These are phyloP conservation scores for Phacellophora camtschatica DNA, from an alignment of 30 jellyfish, hydroid and myxozoan species.

Conservation along the genomic window DNA sequence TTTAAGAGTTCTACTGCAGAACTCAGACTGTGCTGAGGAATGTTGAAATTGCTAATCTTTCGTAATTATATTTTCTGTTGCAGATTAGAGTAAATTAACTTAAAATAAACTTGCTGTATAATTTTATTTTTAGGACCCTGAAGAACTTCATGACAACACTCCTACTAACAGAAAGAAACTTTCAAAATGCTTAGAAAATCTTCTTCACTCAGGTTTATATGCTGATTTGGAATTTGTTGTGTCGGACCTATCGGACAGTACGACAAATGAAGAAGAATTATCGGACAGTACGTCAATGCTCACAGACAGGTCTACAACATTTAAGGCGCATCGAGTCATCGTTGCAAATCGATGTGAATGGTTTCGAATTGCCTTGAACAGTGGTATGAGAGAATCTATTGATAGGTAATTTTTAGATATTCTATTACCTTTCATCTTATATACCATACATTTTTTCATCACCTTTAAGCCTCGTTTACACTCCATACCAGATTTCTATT, in stretches of 20 bases:
- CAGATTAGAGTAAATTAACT: no score
- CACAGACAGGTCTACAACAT: not conserved
- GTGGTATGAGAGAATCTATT: conserved; percentile 67
- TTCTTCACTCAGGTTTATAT: not conserved
- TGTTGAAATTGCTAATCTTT: no score
- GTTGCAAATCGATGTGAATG: conserved; percentile 55
- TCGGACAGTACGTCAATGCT: no score
- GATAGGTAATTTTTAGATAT: no score
- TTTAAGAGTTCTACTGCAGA: no score
- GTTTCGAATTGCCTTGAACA: conserved; percentile 46
- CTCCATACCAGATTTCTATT: no score
- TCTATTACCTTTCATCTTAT: no score
- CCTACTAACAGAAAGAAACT: not conserved
- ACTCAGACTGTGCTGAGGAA: no score
- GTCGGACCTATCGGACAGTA: not conserved
- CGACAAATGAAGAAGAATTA: not conserved
- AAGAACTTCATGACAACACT: no score
- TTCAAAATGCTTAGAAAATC: not conserved
- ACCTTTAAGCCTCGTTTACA: no score
- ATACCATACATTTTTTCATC: no score
- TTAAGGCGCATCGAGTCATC: conserved; percentile 63
- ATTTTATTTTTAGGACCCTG: not conserved
- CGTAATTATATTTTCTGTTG: no score
- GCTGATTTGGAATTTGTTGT: conserved; percentile 40
- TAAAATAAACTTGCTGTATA: not conserved